A percentile compares a stretch with the other conserved stretches of the same genome.
phyloP scores from a whole-genome alignment of 2,888 invertebrate species.

The Quadroppia sp. region DNA sequence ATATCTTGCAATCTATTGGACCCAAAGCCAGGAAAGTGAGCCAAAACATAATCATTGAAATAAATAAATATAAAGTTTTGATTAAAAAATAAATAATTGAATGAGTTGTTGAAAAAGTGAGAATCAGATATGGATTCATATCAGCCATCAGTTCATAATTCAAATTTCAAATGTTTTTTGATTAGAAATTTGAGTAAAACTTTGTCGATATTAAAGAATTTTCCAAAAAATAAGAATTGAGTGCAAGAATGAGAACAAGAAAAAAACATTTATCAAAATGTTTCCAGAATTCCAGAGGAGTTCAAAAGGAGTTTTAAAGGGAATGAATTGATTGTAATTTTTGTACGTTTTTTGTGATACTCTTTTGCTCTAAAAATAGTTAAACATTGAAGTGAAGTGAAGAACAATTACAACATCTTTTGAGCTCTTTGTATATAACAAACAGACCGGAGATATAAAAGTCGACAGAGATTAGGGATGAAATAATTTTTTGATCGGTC shows the following conservation, averaged over 20 bases:
- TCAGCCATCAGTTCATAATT: not conserved
- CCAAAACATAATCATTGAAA: not conserved
- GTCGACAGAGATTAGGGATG: not conserved
- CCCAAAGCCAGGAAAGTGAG: not conserved
- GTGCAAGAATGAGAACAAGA: not conserved
- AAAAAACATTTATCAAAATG: not conserved
- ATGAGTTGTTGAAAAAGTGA: not conserved
- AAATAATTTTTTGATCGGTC: not conserved
- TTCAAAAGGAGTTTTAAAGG: not conserved
- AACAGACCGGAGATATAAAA: conserved; percentile 21
- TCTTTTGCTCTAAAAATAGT: not conserved
- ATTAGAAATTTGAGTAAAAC: not conserved
- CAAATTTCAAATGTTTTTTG: not conserved
- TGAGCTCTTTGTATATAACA: conserved; percentile 6
- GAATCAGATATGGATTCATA: not conserved
- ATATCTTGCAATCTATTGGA: conserved; percentile 2
- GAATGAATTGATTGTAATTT: too few relatives aligned
- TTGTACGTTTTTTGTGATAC: too few relatives aligned
- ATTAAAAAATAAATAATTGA: not conserved
- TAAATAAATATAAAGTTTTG: not conserved
- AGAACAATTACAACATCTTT: not conserved
- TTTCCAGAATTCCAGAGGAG: not conserved
- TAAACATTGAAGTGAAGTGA: not conserved
- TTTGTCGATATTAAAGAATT: not conserved
- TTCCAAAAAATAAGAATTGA: not conserved